These are phyloP conservation scores for Macropodus opercularis DNA, from an alignment of 2,797 vertebrate species.

Conservation along the genomic window DNA sequence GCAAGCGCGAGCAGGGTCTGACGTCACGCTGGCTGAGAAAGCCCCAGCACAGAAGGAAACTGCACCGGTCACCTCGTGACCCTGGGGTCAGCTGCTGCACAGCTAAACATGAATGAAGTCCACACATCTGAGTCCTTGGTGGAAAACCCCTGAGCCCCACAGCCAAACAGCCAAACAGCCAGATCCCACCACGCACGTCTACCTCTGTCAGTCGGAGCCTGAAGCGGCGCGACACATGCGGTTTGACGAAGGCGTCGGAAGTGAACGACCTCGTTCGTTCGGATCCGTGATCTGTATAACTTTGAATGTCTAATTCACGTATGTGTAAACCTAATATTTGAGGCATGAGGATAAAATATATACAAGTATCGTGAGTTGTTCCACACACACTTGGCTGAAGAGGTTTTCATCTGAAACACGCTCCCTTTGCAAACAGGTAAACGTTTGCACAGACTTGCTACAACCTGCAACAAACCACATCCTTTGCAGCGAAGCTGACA, in stretches of 20 bases:
- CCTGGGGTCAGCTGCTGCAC: constrained; percentile 22
- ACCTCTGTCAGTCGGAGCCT: no score
- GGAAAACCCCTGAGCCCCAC: no score
- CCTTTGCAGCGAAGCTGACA: constrained; percentile 31
- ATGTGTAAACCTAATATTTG: background rate
- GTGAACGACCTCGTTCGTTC: no score
- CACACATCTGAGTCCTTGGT: no score
- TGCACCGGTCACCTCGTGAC: background rate
- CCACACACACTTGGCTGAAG: no score
- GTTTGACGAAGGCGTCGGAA: no score
- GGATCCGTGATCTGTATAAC: no score
- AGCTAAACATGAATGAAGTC: constrained; percentile 33
- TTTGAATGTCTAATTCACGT: no score
- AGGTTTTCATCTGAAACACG: background rate
- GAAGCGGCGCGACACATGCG: no score
- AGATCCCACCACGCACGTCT: no score
- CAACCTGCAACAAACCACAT: constrained; percentile 62
- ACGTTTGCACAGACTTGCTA: constrained; percentile 33
- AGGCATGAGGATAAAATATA: constrained; percentile 37
- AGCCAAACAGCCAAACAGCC: no score
- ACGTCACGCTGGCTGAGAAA: constrained; percentile 63
- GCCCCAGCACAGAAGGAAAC: constrained; percentile 43
- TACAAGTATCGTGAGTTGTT: no score
- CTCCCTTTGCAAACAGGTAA: constrained; percentile 3
- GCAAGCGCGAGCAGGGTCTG: constrained; percentile 20